Percentiles rank a stretch among this genome's conserved stretches.
These are phyloP conservation scores for Drosophila macrospina DNA, from an alignment of 2,888 invertebrate species.

Conservation along the genomic window DNA sequence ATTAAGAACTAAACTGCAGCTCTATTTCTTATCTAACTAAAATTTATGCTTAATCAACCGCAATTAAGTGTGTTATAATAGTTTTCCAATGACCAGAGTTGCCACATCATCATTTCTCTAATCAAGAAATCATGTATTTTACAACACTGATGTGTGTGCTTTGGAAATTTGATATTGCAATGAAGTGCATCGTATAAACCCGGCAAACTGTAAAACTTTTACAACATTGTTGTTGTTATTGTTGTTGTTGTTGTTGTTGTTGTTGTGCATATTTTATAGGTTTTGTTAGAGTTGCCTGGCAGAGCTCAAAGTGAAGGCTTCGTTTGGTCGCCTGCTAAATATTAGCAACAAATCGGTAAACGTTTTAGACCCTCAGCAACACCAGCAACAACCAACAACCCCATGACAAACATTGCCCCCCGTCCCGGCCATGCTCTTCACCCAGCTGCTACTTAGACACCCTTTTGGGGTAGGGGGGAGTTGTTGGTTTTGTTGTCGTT, in stretches of 20 bases:
- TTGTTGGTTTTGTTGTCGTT: slow-evolving; percentile 72
- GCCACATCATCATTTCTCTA: background rate
- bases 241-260: slow-evolving; percentile 29
- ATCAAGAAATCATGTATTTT: background rate
- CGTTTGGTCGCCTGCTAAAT: slow-evolving; percentile 59
- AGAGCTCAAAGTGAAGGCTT: slow-evolving; percentile 39
- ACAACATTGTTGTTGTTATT: slow-evolving; percentile 4
- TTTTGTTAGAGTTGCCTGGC: slow-evolving; percentile 44
- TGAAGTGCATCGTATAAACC: slow-evolving; percentile 7
- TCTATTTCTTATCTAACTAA: background rate
- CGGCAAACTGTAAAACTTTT: background rate
- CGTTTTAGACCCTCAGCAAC: slow-evolving; percentile 54
- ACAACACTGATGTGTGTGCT: background rate
- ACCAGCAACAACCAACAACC: slow-evolving; percentile 27
- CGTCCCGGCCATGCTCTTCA: background rate
- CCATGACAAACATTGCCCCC: background rate
- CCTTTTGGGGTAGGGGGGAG: slow-evolving; percentile 9
- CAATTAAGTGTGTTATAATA: background rate
- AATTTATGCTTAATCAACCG: background rate
- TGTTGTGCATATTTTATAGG: slow-evolving; percentile 60
- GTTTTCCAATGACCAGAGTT: background rate
- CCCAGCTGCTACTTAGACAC: background rate
- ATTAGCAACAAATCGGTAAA: slow-evolving; percentile 79
- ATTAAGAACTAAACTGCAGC: too few species aligned
- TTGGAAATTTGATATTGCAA: background rate